These are phyloP conservation scores for Drosophila paramelanica DNA, from an alignment of 2,888 invertebrate genomes.

Conservation along the genomic window DNA sequence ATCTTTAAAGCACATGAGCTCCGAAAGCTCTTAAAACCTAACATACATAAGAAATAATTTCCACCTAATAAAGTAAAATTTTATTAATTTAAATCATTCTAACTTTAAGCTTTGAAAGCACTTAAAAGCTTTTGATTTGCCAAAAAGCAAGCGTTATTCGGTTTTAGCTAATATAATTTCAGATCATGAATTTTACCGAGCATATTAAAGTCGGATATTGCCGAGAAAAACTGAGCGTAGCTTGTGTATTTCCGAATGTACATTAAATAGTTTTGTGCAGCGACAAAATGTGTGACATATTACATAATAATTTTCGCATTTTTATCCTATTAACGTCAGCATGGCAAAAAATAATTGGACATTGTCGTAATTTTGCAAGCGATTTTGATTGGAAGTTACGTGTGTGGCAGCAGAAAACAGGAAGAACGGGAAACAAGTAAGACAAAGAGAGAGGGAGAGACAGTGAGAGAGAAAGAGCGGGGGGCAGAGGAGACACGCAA, in stretches of 20 bases:
- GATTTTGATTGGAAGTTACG: constrained; percentile 49
- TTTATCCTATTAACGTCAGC: constrained; percentile 69
- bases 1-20: too few relatives aligned
- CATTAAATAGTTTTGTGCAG: constrained; percentile 53
- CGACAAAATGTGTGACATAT: constrained; percentile 61
- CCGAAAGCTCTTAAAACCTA: too few relatives aligned
- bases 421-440: background rate
- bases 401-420: constrained; percentile 4
- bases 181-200: constrained; percentile 2
- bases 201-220: constrained; percentile 16
- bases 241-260: constrained; percentile 25
- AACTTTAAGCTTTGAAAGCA: background rate
- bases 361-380: constrained; percentile 57
- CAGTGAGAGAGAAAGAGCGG: background rate
- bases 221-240: background rate
- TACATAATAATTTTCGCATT: constrained; percentile 69
- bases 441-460: background rate
- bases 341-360: constrained; percentile 66
- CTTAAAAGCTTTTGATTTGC: background rate
- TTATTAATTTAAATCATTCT: too few relatives aligned
- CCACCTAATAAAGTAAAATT: too few relatives aligned
- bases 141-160: too few relatives aligned
- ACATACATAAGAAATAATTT: too few relatives aligned
- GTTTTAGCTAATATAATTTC: background rate
- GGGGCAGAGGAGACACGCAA: constrained; percentile 2